These are phyloP conservation scores for Penaeus monodon DNA, from an alignment of 2,888 invertebrate genomes.

Conservation along the genomic window DNA sequence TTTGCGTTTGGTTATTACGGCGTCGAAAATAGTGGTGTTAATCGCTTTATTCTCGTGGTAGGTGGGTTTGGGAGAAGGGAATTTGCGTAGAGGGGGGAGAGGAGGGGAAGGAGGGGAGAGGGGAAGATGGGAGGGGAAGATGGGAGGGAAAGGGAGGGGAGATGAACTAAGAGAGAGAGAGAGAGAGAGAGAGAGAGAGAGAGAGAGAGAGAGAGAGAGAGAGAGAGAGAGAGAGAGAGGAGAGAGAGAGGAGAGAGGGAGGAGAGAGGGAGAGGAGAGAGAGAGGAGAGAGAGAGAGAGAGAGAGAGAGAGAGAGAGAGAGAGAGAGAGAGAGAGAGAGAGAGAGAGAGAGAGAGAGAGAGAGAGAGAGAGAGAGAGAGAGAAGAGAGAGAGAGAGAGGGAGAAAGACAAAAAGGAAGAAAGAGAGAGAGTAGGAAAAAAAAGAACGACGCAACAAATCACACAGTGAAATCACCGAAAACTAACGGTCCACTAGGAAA, in stretches of 20 bases:
- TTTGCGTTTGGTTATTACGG: too few species aligned
- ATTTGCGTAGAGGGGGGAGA: too few species aligned
- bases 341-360: conserved; percentile 8
- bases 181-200: conserved; percentile 22
- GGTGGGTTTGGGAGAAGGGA: too few species aligned
- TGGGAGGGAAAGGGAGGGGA: neutral
- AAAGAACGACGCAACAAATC: too few species aligned
- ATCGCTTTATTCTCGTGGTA: too few species aligned
- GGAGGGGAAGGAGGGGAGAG: neutral
- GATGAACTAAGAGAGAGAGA: neutral
- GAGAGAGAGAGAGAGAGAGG: neutral
- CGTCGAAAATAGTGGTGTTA: too few species aligned
- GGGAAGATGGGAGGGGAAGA: neutral
- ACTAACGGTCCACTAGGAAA: too few species aligned
- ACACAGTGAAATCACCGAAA: too few species aligned
- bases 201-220: conserved; percentile 15
- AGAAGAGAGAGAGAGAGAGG: neutral
- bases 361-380: too few species aligned
- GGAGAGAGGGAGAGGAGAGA: neutral
- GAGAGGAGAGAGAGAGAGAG: conserved; percentile 9
- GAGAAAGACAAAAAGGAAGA: too few species aligned
- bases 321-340: conserved; percentile 2
- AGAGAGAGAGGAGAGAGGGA: neutral
- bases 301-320: conserved; percentile 16
- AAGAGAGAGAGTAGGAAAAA: too few species aligned